A percentile compares a stretch with the other conserved stretches of the same genome.
Conservation (phyloP, 2,113 vertebrate species). For the Colius striatus region DNA sequence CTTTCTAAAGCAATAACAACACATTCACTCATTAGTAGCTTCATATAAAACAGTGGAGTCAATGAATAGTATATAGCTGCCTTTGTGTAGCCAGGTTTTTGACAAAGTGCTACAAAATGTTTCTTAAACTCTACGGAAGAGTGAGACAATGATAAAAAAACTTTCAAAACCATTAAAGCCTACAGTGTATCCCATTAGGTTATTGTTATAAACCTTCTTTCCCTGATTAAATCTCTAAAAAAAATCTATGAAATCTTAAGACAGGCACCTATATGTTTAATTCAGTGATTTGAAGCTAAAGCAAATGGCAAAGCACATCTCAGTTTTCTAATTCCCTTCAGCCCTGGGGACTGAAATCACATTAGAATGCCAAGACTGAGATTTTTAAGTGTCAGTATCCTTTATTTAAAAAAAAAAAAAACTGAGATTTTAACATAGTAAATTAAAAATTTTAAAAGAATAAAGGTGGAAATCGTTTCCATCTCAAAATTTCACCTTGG, state of each 20-base stretch:
- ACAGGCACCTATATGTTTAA: background rate
- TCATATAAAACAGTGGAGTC: background rate
- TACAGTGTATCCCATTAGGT: background rate
- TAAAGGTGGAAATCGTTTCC: background rate
- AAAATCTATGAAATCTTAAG: background rate
- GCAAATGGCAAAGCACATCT: background rate
- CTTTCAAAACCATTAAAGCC: background rate
- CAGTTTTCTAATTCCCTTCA: background rate
- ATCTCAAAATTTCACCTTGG: background rate
- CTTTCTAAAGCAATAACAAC: background rate
- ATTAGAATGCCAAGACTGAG: background rate
- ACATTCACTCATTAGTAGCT: conserved; percentile 20
- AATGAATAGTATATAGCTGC: background rate
- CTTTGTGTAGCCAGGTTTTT: background rate
- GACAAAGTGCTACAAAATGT: background rate
- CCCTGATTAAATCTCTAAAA: background rate
- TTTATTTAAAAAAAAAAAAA: background rate
- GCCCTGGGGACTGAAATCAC: background rate
- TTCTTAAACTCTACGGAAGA: background rate
- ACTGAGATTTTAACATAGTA: background rate
- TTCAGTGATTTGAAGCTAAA: background rate
- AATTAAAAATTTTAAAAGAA: background rate
- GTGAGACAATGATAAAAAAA: background rate
- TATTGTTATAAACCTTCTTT: background rate
- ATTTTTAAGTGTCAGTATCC: background rate